phyloP scores from a whole-genome alignment of 2,888 invertebrate species.

The Nebria salina region DNA sequence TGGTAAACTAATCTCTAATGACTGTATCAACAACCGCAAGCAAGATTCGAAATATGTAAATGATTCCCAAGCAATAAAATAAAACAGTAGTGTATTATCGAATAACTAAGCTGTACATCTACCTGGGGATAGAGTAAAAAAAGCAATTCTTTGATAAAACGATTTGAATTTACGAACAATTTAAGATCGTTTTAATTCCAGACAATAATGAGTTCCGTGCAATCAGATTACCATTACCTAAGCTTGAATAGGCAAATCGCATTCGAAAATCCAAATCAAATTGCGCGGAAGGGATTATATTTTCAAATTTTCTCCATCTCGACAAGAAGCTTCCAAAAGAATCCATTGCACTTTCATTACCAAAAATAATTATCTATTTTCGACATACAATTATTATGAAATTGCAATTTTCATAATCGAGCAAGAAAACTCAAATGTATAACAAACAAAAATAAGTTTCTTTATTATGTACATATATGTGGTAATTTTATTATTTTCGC shows the following conservation, averaged over 20 bases:
- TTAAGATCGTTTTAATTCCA: constrained; percentile 22
- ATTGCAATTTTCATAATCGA: neutral
- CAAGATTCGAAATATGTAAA: neutral
- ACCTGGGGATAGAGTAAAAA: neutral
- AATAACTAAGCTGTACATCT: neutral
- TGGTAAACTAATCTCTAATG: neutral
- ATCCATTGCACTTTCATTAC: constrained; percentile 10
- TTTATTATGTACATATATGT: too few relatives aligned
- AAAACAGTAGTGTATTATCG: neutral
- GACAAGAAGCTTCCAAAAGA: constrained; percentile 3
- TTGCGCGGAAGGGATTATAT: constrained; percentile 39
- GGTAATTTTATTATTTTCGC: too few relatives aligned
- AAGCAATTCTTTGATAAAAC: neutral
- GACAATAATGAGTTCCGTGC: constrained; percentile 34
- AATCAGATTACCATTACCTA: constrained; percentile 40
- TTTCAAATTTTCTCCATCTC: constrained; percentile 22
- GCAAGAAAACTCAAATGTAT: too few relatives aligned
- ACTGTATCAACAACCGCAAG: constrained; percentile 3
- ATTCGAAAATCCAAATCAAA: constrained; percentile 37
- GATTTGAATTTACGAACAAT: constrained; percentile 13
- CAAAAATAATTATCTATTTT: constrained; percentile 1
- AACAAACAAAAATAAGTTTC: too few relatives aligned
- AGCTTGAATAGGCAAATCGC: constrained; percentile 44
- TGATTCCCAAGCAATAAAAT: neutral
- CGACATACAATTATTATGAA: neutral